Conservation (phyloP, 2,113 vertebrate species). For the Crotalus horridus region DNA sequence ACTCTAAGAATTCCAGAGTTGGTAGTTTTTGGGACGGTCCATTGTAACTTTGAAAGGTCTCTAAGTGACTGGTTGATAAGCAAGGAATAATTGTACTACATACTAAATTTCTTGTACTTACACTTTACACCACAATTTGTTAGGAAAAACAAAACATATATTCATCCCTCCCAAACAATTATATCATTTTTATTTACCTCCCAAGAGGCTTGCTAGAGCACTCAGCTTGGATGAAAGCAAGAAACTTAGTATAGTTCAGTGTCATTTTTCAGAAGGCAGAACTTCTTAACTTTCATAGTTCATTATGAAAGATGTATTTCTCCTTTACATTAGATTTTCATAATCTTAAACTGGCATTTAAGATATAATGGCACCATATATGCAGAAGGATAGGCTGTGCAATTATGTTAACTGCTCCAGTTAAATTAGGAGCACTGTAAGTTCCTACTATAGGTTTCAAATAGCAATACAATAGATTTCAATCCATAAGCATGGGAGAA, state of each 20-base stretch:
- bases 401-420: neutral
- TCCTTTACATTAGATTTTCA: neutral
- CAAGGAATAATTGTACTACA: neutral
- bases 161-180: neutral
- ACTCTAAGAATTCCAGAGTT: neutral
- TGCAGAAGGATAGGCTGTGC: neutral
- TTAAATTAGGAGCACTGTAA: neutral
- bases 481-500: neutral
- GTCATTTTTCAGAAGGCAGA: neutral
- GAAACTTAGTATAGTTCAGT: neutral
- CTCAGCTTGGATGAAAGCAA: neutral
- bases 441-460: neutral
- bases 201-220: neutral
- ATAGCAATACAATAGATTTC: neutral
- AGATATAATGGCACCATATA: neutral
- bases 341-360: accelerated
- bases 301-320: neutral
- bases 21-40: neutral
- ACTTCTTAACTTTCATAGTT: neutral
- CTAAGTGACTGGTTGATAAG: neutral
- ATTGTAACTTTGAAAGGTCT: neutral
- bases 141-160: neutral
- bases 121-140: neutral
- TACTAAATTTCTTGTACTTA: neutral
- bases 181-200: neutral